A percentile compares a stretch with the other conserved stretches of the same genome.
Evolutionary conservation across 2,113 vertebrate species (phyloP).

Genomic region (Pyxicephalus adspersus): DNA sequence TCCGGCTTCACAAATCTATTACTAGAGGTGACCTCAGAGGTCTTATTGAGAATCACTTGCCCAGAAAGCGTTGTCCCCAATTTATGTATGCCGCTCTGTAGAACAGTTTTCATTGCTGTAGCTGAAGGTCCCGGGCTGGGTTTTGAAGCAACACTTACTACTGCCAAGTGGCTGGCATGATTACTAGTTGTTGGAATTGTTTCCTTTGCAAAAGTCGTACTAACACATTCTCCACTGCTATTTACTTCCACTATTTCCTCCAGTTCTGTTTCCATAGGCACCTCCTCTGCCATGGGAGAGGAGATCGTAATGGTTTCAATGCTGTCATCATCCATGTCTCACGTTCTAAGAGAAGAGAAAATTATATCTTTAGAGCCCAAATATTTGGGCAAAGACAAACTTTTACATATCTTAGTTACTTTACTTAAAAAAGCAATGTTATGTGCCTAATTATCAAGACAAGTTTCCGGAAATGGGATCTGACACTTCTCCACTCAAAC

Average conservation of each 20-base stretch:
- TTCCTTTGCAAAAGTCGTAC: conserved; percentile 64
- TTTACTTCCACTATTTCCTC: conserved; percentile 80
- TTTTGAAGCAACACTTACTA: conserved; percentile 68
- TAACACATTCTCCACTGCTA: conserved; percentile 64
- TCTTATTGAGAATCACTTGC: conserved; percentile 93
- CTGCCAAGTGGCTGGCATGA: conserved; percentile 69
- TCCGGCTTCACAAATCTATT: conserved; percentile 87
- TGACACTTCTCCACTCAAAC: too few relatives aligned
- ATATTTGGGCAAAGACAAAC: too few relatives aligned
- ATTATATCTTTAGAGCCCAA: too few relatives aligned
- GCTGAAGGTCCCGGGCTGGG: conserved; percentile 69
- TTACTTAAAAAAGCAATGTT: too few relatives aligned
- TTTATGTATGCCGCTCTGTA: conserved; percentile 82
- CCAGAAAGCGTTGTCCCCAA: conserved; percentile 84
- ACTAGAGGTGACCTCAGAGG: conserved; percentile 79
- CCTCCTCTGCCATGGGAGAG: conserved; percentile 80
- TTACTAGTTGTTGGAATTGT: conserved; percentile 68
- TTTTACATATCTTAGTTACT: too few relatives aligned
- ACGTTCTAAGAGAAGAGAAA: too few relatives aligned
- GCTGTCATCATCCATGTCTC: conserved; percentile 79
- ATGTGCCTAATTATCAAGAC: too few relatives aligned
- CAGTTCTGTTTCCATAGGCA: conserved; percentile 81
- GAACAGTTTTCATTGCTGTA: conserved; percentile 70
- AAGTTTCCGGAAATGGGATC: too few relatives aligned
- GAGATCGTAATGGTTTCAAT: conserved; percentile 78